phyloP scores from a whole-genome alignment of 2,113 vertebrate species.

The Ptychochromis oligacanthus region DNA sequence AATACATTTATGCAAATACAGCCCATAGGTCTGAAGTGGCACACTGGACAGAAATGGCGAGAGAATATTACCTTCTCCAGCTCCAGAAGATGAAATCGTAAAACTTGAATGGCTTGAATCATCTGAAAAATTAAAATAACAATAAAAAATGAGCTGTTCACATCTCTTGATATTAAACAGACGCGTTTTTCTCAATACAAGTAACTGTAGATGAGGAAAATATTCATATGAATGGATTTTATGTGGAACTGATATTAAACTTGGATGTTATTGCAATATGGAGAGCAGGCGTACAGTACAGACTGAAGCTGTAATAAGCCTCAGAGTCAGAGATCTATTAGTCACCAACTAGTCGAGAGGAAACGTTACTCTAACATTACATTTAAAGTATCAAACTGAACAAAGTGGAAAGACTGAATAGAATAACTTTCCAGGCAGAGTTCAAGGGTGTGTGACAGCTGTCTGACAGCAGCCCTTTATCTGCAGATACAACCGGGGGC shows the following conservation, averaged over 20 bases:
- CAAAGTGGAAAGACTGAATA: slow-evolving; percentile 44
- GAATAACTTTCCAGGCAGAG: slow-evolving; percentile 60
- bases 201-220: slow-evolving; percentile 58
- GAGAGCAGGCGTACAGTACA: slow-evolving; percentile 36
- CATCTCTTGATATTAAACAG: slow-evolving; percentile 68
- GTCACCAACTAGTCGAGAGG: slow-evolving; percentile 38
- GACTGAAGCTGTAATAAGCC: slow-evolving; percentile 53
- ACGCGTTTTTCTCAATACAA: slow-evolving; percentile 59
- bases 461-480: slow-evolving; percentile 77
- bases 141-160: slow-evolving; percentile 63
- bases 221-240: slow-evolving; percentile 65
- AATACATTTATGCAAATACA: slow-evolving; percentile 95
- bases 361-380: slow-evolving; percentile 45
- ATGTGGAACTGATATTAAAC: slow-evolving; percentile 66
- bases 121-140: slow-evolving; percentile 91
- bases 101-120: slow-evolving; percentile 99
- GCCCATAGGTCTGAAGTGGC: slow-evolving; percentile 76
- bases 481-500: slow-evolving; percentile 61
- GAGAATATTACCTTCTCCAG: slow-evolving; percentile 96
- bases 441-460: slow-evolving; percentile 68
- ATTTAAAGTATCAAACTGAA: slow-evolving; percentile 36
- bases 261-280: slow-evolving; percentile 62
- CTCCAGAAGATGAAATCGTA: slow-evolving; percentile 99
- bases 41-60: slow-evolving; percentile 77
- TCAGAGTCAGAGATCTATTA: slow-evolving; percentile 62